Percentiles rank a stretch among this genome's conserved stretches.
These are phyloP conservation scores for Melanostoma scalare DNA, from an alignment of 2,888 invertebrate genomes.

Conservation along the genomic window DNA sequence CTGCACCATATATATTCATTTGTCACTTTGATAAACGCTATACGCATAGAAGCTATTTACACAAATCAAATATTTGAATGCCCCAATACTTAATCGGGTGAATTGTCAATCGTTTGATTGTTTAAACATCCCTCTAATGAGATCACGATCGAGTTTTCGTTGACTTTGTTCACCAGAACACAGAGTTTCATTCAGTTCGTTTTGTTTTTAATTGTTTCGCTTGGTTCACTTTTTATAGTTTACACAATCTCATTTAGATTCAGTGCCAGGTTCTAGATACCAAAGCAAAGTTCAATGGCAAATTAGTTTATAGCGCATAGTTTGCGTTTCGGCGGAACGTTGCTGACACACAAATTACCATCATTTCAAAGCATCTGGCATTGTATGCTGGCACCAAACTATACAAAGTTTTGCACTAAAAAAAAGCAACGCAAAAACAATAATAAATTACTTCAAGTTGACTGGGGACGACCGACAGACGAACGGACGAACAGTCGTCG, in stretches of 20 bases:
- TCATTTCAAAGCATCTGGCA: slow-evolving; percentile 29
- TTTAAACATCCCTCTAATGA: slow-evolving; percentile 61
- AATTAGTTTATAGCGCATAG: slow-evolving; percentile 52
- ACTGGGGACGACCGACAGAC: background rate
- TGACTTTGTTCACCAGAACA: background rate
- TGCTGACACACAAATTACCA: slow-evolving; percentile 56
- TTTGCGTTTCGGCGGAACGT: slow-evolving; percentile 2
- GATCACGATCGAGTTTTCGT: slow-evolving; percentile 55
- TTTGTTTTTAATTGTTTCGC: slow-evolving; percentile 31
- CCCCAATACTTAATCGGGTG: slow-evolving; percentile 25
- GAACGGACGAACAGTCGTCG: background rate
- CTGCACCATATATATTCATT: background rate
- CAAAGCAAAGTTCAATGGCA: slow-evolving; percentile 67
- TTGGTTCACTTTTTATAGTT: slow-evolving; percentile 31
- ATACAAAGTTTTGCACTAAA: slow-evolving; percentile 49
- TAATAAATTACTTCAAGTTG: slow-evolving; percentile 48
- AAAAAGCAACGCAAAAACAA: slow-evolving; percentile 43
- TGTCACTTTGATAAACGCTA: slow-evolving; percentile 43
- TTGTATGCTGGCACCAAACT: slow-evolving; percentile 3
- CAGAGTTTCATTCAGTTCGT: background rate
- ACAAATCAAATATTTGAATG: slow-evolving; percentile 52
- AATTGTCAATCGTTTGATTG: slow-evolving; percentile 51
- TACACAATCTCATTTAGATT: slow-evolving; percentile 56
- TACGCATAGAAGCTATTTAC: slow-evolving; percentile 47
- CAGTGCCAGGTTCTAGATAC: slow-evolving; percentile 44